phyloP scores from a whole-genome alignment of 2,797 vertebrate genomes.

The Poeciliopsis paucimaculata region DNA sequence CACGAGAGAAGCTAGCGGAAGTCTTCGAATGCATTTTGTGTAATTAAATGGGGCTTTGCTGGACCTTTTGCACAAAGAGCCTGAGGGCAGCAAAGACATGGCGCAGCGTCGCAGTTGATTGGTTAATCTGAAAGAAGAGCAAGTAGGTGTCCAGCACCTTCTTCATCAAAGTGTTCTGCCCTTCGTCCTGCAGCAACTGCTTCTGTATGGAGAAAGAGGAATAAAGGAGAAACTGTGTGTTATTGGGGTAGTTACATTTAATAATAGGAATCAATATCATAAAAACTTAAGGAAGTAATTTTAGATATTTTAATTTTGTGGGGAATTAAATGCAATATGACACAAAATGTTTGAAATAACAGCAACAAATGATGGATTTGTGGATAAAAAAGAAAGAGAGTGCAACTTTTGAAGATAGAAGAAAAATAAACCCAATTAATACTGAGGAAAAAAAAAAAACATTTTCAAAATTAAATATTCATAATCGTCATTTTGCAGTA shows the following conservation, averaged over 20 bases:
- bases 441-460: neutral
- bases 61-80: conserved; percentile 94
- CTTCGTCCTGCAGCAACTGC: conserved; percentile 91
- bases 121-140: conserved; percentile 97
- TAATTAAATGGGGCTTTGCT: neutral
- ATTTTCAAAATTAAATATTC: neutral
- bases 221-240: conserved; percentile 11
- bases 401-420: neutral
- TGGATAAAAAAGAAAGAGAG: no score
- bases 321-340: neutral
- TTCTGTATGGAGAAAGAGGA: conserved; percentile 77
- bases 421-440: neutral
- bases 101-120: conserved; percentile 90
- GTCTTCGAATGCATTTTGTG: neutral
- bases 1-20: neutral
- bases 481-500: neutral
- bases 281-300: neutral
- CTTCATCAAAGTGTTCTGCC: conserved; percentile 94
- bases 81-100: conserved; percentile 94
- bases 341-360: neutral
- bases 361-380: neutral
- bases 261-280: neutral
- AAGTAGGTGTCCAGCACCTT: conserved; percentile 97
- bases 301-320: neutral
- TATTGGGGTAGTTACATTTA: neutral